Evolutionary conservation across 1,140 invertebrate genomes (phyloP), one percentile per base, ranked within the genome.

Genomic region (Sinonovacula constricta): DNA sequence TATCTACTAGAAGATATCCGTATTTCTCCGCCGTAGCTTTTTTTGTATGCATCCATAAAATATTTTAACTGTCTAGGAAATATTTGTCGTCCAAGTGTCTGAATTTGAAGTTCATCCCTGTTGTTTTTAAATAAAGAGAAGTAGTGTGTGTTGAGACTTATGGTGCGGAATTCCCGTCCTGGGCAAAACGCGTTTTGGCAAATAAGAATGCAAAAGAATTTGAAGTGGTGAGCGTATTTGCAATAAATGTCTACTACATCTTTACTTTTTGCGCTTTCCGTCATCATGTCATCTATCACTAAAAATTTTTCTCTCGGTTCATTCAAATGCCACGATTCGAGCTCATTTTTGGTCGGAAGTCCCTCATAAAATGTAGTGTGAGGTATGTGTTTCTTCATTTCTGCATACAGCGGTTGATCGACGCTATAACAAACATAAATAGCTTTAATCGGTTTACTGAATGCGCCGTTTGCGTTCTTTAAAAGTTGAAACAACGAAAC

Each of bases 161-260:
- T 57, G 2, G 53, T 59, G 3, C 66, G 22, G 24, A 68, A 67
- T 26, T 67, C 63, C 2, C 63, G 66, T 30, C 66, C 66, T 1
- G 45, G 66, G 33, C 66, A 68, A 68, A 68, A 54, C 34, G 36
- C 36, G 51, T 66, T 66, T 49, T 66, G 63, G 36, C 63, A 66
- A 26, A 66, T 66, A 22, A 68, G 66, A 68, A 68, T 31, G 49
- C 66, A 68, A 67, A 67, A 67, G 36, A 67, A 67, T 53, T 67
- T 67, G 39, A 49, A 51, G 30, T 67, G 65, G 22, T 67, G 65
- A 4, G 65, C 65, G 53, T 51, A 67, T 12, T 34, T 65, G 10
- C 62, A 65, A 65, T 36, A 65, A 22, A 65, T 65, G 28, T 65
- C 62, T 4, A 65, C 62, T 3, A 65, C 10, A 24, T 34, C 62